Evolutionary conservation across 2,797 vertebrate species (phyloP), one percentile per base, ranked within the genome.

Genomic region (Neostethus bicornis): DNA sequence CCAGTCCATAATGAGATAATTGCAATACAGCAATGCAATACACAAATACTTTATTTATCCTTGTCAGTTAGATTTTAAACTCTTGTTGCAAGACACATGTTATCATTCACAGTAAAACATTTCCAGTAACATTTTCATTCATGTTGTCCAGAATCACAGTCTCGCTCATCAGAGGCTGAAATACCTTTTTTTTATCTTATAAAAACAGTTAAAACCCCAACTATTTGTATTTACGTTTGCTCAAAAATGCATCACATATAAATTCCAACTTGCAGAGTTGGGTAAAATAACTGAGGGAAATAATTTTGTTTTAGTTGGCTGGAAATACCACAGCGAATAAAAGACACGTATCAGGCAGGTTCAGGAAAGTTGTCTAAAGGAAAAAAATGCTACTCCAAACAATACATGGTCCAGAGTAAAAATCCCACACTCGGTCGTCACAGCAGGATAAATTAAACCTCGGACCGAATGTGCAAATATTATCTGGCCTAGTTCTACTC

Each of bases 401-500:
- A 49, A 46, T 45, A 46, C 4, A 31, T 3, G 4, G 49, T 11
- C 2, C 2, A 0, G 13, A 17, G 7, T n/a, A 51, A 23, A 21
- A 28, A 44, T 16, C 17, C 10, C 25, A 62, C 20, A 20, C 11
- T 25, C 50, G 26, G 42, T 35, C 39, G 13, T 34, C n/a, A 42
- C 51, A 47, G 45, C 28, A 41, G 14, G 21, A 11, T 42, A 16
- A 51, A 58, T 67, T 50, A 68, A 75, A 63, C 48, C 29, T 53
- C 51, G 39, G 54, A 53, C 79, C 57, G 45, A 77, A 56, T 35
- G 56, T 53, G 26, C 17, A 56, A 70, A 66, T 64, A 51, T 70
- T 48, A 70, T 77, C 68, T 73, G 68, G 37, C 69, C 66, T 66
- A 68, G 50, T 75, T 81, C 51, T 76, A 50, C 44, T 73, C 50